Evolutionary conservation across 2,113 vertebrate genomes (phyloP), one percentile per base, ranked within the genome.

Genomic region (Mus pahari): DNA sequence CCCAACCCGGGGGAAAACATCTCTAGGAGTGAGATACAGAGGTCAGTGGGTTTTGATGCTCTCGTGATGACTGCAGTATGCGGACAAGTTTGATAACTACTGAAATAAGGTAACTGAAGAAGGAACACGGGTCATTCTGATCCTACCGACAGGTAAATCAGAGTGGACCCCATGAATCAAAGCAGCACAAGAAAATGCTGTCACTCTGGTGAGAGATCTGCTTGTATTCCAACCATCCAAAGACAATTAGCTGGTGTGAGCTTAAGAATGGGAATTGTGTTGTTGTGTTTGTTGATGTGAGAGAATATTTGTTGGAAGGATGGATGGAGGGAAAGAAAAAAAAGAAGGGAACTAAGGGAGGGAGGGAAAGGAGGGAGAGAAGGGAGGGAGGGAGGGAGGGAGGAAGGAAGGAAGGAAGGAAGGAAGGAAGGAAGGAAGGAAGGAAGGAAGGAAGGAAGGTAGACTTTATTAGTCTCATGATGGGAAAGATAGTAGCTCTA

Each of bases 381-480:
- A 3, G 6, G 42, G 5, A 26, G 9, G 42, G 3, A 20, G 31
- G n/a, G 8, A 73, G 17, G 71, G 9, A 39, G 6, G 70, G 3
- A 73, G 14, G 16, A 1, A n/a, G 28, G 31, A 7, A 71, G 22
- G 73, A 0, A 42, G 50, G 39, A 28, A 9, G 33, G 53, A 26
- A 13, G 20, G 5, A 3, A 13, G 0, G 28, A 11, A 36, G 39
- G 20, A 14, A 9, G 2, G 24, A 9, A 1, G 5, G n/a, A 9
- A 4, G 7, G 6, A 12, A 16, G 3, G 39, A 7, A 0, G 60
- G 3, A 31, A 0, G 33, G 3, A 17, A 7, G 19, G 19, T 7
- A 9, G 17, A 22, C 31, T 1, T 36, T 53, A 17, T 88, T 71
- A 28, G 66, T 22, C 50, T 88, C 36, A n/a, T 39, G 50, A 36